Conservation (phyloP, 2,113 vertebrate genomes). For the Cepphus grylle region DNA sequence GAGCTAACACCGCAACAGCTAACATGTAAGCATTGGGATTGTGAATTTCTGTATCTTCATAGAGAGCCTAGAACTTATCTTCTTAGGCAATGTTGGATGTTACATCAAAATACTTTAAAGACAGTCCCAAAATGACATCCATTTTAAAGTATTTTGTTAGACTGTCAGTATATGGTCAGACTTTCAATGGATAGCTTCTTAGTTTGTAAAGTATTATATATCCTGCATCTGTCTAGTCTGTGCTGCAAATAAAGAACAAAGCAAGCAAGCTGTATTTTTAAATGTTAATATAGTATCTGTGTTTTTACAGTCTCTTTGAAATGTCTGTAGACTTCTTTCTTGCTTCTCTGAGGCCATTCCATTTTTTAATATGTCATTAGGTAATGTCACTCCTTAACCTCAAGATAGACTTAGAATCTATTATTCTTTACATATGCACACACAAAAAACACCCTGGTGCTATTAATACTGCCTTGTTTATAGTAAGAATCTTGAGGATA, state of each 20-base stretch:
- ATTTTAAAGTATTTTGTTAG: background rate
- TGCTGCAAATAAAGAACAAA: background rate
- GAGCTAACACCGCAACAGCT: background rate
- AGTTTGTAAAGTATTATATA: background rate
- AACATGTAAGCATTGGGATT: background rate
- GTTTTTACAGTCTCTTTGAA: background rate
- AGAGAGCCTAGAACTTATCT: background rate
- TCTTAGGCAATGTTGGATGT: background rate
- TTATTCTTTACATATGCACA: background rate
- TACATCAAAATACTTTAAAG: background rate
- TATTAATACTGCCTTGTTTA: background rate
- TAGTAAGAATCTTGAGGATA: background rate
- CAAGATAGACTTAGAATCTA: background rate
- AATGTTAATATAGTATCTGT: background rate
- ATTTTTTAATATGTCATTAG: background rate
- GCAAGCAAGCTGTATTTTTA: background rate
- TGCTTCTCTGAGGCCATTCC: background rate
- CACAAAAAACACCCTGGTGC: background rate
- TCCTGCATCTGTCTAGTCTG: background rate
- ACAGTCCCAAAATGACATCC: background rate
- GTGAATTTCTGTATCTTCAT: background rate
- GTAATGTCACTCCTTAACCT: background rate
- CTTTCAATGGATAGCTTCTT: background rate
- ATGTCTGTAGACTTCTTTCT: background rate
- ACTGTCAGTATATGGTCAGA: background rate